Evolutionary conservation across 2,113 vertebrate genomes (phyloP).

Genomic region (Chloropsis cyanopogon): DNA sequence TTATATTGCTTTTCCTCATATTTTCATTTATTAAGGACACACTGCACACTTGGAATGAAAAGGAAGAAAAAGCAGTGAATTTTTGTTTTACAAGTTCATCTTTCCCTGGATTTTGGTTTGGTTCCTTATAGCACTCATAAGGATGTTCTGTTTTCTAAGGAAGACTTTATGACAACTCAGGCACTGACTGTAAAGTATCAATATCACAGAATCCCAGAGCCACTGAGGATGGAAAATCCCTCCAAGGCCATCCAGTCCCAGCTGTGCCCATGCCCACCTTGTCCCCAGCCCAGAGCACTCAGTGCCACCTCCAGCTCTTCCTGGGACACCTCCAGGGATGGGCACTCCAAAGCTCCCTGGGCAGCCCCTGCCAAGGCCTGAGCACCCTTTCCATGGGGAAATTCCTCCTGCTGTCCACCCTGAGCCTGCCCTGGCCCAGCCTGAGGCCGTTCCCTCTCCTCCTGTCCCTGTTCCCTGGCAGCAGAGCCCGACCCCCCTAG

Average conservation of each 20-base stretch:
- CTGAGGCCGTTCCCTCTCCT: neutral
- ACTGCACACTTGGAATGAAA: neutral
- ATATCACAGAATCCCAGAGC: neutral
- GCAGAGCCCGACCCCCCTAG: neutral
- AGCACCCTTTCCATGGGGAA: neutral
- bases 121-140: neutral
- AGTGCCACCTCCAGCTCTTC: neutral
- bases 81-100: neutral
- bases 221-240: rapidly evolving
- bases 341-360: neutral
- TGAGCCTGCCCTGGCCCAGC: neutral
- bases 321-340: neutral
- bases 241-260: rapidly evolving
- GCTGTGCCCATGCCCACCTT: neutral
- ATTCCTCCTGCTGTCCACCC: neutral
- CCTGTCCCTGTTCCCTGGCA: neutral
- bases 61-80: neutral
- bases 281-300: neutral
- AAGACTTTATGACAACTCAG: neutral
- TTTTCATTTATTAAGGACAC: neutral
- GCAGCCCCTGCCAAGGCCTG: neutral
- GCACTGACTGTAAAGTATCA: neutral
- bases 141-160: neutral
- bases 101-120: neutral
- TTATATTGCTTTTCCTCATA: neutral